Base-by-base conservation (phyloP, 2,113 vertebrate genomes). In the Mystacornis crossleyi region DNA sequence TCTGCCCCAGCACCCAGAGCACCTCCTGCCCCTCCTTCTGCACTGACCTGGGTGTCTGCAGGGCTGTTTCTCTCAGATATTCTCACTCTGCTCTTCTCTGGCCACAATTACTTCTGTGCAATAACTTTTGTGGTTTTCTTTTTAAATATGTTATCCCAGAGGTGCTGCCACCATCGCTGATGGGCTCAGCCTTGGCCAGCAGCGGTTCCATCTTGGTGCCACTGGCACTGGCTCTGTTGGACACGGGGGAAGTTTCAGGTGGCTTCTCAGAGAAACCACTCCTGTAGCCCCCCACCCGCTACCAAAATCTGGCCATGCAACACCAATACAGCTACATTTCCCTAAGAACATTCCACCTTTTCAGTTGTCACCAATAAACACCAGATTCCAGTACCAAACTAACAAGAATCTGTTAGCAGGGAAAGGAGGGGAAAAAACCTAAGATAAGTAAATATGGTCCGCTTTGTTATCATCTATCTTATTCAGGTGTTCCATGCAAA, bases 31-130 rank as follows among this genome's bases (percentile, higher is more conserved):
- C 34, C 60, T 57, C 51, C 71, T 48, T 9, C 50, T 65, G 45
- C 45, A 31, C 62, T 51, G 17, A 36, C 18, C 14, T 53, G 47
- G 9, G 38, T 25, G 38, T 3, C 36, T 66, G 29, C 53, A 42
- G 61, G 20, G 51, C 36, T 50, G 10, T 6, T 58, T 43, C 31
- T 31, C 36, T 8, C 45, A 51, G 9, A 45, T 5, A 86, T 51
- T 43, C 31, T 45, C 11, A 20, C 18, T 42, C 51, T 57, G 36
- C 31, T 51, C 17, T 57, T 60, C 36, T 45, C 38, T 33, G 33
- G 28, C 26, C 0, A 0, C 18, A 77, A 26, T 36, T 43, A 21
- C 18, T 43, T 36, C 62, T 60, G 45, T 5, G 2, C 26, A 77
- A 5, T 33, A 67, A 58, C 33, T 31, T 58, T 6, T 34, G 18